Conservation (phyloP, 2,113 vertebrate species). For the Ictalurus furcatus region DNA sequence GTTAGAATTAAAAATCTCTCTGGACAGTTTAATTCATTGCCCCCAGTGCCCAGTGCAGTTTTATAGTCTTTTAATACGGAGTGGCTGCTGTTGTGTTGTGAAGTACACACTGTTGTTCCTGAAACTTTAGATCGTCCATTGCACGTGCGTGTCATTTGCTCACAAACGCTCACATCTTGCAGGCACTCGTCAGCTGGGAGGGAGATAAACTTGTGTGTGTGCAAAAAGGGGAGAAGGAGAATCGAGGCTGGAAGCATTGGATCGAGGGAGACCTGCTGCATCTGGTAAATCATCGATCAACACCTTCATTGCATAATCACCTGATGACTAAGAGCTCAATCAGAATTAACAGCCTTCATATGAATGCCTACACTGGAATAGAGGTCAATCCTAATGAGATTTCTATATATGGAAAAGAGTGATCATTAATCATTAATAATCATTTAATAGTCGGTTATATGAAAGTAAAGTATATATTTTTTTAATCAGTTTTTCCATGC, state of each 20-base stretch:
- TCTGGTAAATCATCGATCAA: constrained; percentile 76
- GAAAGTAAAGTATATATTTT: too few relatives aligned
- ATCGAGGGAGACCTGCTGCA: constrained; percentile 87
- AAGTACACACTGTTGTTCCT: too few relatives aligned
- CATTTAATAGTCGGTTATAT: not conserved
- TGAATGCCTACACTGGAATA: not conserved
- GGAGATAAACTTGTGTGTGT: constrained; percentile 86
- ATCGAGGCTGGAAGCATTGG: constrained; percentile 95
- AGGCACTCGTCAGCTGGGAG: constrained; percentile 89
- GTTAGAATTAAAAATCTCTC: not conserved
- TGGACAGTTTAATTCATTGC: not conserved
- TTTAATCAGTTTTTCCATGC: not conserved
- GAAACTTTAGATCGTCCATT: not conserved
- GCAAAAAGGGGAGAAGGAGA: constrained; percentile 93
- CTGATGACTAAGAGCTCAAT: not conserved
- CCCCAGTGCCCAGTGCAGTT: not conserved
- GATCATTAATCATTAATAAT: not conserved
- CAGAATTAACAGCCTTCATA: not conserved
- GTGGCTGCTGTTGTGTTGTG: not conserved
- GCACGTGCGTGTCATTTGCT: not conserved
- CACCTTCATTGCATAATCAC: not conserved
- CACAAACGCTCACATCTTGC: constrained; percentile 30
- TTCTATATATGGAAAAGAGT: not conserved
- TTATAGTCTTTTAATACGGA: not conserved
- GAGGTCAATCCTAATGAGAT: not conserved